Conservation (phyloP, 2,113 vertebrate genomes). For the Apus apus region DNA sequence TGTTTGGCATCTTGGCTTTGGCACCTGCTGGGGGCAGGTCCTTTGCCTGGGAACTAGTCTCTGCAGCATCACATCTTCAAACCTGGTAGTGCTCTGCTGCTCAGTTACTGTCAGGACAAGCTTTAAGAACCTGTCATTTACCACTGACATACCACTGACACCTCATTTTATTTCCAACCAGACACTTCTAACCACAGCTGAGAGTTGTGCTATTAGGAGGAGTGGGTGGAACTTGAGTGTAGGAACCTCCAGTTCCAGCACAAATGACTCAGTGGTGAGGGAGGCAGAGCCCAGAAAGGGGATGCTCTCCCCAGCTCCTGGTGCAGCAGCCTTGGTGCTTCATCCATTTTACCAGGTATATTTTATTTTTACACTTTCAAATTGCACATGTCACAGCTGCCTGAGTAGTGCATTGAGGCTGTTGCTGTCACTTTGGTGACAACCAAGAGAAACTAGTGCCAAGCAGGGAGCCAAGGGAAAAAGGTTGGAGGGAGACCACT, state of each 20-base stretch:
- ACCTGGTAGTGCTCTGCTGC: neutral
- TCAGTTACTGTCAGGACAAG: neutral
- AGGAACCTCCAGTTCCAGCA: neutral
- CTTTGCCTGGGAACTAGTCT: neutral
- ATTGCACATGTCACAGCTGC: fast-evolving
- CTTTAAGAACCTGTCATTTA: neutral
- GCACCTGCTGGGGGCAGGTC: fast-evolving
- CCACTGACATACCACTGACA: too few relatives aligned
- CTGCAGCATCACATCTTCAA: neutral
- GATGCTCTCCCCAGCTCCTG: neutral
- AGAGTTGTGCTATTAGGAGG: neutral
- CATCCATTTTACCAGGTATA: neutral
- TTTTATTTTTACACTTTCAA: neutral
- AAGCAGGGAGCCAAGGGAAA: neutral
- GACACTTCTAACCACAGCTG: neutral
- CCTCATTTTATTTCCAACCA: neutral
- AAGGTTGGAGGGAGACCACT: neutral
- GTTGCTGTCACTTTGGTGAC: neutral
- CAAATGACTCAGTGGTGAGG: fast-evolving
- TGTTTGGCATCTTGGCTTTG: fast-evolving
- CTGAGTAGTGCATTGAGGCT: neutral
- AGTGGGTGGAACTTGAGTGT: neutral
- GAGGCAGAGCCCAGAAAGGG: neutral
- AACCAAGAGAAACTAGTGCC: neutral
- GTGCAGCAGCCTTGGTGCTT: neutral